These are phyloP conservation scores for Pheosia tremula DNA, from an alignment of 2,888 invertebrate genomes.

Conservation along the genomic window DNA sequence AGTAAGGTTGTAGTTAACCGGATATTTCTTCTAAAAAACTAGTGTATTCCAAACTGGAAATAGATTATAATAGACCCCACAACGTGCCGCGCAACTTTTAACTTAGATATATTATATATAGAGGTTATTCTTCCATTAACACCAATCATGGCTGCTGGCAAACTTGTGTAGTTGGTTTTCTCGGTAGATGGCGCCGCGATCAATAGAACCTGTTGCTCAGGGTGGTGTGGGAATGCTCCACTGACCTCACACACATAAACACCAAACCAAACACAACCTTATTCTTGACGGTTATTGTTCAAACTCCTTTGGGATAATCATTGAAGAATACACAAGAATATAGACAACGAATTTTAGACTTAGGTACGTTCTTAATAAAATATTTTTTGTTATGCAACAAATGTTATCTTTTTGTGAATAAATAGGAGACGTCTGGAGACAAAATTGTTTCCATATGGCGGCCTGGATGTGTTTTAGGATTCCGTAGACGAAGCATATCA, in stretches of 20 bases:
- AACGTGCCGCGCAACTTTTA: not conserved
- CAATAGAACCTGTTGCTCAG: constrained; percentile 65
- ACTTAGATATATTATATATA: not conserved
- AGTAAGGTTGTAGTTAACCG: too few species aligned
- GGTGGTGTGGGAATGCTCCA: constrained; percentile 51
- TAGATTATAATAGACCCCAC: not conserved
- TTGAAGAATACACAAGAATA: constrained; percentile 26
- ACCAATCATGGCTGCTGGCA: not conserved
- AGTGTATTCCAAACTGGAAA: not conserved
- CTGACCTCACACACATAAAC: constrained; percentile 53
- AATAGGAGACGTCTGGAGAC: constrained; percentile 55
- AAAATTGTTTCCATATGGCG: constrained; percentile 53
- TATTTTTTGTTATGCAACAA: constrained; percentile 34
- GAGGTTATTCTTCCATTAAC: not conserved
- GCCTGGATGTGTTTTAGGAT: constrained; percentile 28
- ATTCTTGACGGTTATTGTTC: constrained; percentile 21
- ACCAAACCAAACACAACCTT: constrained; percentile 36
- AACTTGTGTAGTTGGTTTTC: constrained; percentile 36
- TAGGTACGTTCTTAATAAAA: constrained; percentile 41
- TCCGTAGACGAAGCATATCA: constrained; percentile 5
- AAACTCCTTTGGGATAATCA: constrained; percentile 27
- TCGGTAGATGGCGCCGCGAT: constrained; percentile 61
- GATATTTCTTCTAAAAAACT: too few species aligned
- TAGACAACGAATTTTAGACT: constrained; percentile 46
- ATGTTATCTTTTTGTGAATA: constrained; percentile 56